Base-by-base conservation (phyloP, 2,888 invertebrate genomes). In the Neoitamus cyanurus region DNA sequence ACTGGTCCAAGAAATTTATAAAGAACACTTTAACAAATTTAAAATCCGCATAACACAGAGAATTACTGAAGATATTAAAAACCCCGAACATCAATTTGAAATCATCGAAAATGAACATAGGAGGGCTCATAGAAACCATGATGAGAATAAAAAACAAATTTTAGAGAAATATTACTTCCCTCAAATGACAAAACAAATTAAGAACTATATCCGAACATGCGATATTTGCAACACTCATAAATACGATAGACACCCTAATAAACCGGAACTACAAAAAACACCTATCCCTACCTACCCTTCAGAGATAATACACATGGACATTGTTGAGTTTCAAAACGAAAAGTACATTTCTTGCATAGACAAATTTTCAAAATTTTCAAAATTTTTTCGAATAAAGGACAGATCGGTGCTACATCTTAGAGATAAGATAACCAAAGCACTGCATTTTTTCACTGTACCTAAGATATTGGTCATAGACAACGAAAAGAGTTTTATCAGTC, bases 381-480 rank as follows among this genome's bases (percentile, higher is more conserved):
- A 46, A 46, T 46, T 70, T 6, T 70, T 70, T 31, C 30, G 70
- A 13, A 70, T 70, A 1, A 70, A 70, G 31, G 30, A 70, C n/a
- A 70, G 31, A 31, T 70, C 70, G 0, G 70, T 70, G 3, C 9
- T 70, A 70, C 70, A 70, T 30, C n/a, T 70, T 11, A 70, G 70
- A 30, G 31, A 70, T 28, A 69, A 69, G 25, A 25, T 70, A 13
- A 70, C 31, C 4, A 31, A 70, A 70, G 30, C n/a, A 13, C 11
- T 70, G 31, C 70, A 70, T 30, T 11, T 31, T 13, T 31, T 70
- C 28, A 68, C 25, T 25, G 25, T 68, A 25, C 68, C 28, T 28
- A 25, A 15, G 34, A 48, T 37, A 3, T 36, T 85, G 9, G 68
- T 25, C 2, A 77, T 58, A 69, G 46, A 85, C 28, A 75, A 84